A percentile compares a stretch with the other conserved stretches of the same genome.
phyloP scores from a whole-genome alignment of 2,113 vertebrate genomes.

The Callipepla californica region DNA sequence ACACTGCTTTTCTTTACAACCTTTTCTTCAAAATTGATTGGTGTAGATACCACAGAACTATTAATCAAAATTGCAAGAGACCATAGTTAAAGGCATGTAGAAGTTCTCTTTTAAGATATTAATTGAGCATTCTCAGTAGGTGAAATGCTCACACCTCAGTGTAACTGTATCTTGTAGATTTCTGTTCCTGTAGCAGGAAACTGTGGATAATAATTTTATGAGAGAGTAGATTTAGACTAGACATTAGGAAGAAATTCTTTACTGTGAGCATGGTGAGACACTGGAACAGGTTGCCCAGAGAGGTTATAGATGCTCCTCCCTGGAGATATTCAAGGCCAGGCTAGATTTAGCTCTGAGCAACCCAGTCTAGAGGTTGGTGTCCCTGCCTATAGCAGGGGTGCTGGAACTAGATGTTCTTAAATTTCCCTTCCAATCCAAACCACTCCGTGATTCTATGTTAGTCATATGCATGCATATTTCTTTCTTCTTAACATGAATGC shows the following conservation, averaged over 20 bases:
- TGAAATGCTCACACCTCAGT: neutral
- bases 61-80: neutral
- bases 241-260: too few species aligned
- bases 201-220: neutral
- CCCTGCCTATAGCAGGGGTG: too few species aligned
- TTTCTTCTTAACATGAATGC: neutral
- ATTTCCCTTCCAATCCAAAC: too few species aligned
- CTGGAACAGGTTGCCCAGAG: too few species aligned
- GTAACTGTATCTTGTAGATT: neutral
- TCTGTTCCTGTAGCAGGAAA: neutral
- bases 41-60: neutral
- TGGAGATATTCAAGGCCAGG: too few species aligned
- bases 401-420: too few species aligned
- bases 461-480: neutral
- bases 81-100: neutral
- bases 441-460: neutral
- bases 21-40: neutral
- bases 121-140: rapidly evolving
- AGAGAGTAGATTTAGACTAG: too few species aligned
- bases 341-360: too few species aligned
- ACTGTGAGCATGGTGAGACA: too few species aligned
- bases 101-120: neutral
- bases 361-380: too few species aligned
- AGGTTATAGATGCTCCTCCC: too few species aligned
- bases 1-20: neutral